Evolutionary conservation across 2,888 invertebrate species (phyloP).

Genomic region (Beris morrisii): DNA sequence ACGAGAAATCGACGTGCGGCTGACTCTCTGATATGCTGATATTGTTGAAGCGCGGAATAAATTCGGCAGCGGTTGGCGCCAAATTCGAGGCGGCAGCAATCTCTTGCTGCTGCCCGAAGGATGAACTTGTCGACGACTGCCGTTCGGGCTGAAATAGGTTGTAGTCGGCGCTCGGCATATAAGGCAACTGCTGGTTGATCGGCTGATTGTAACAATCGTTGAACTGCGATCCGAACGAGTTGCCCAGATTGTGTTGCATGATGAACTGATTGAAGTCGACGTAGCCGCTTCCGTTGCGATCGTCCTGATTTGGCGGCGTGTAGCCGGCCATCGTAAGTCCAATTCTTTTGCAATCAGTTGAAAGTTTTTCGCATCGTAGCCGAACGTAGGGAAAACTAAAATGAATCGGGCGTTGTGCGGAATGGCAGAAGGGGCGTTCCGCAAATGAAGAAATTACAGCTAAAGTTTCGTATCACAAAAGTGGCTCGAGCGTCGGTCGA

Average conservation of each 20-base stretch:
- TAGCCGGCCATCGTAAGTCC: conserved; percentile 22
- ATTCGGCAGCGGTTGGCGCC: conserved; percentile 52
- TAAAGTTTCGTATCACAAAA: conserved; percentile 25
- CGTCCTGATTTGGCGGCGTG: conserved; percentile 20
- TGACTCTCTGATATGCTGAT: conserved; percentile 42
- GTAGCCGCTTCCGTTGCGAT: conserved; percentile 44
- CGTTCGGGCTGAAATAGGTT: conserved; percentile 17
- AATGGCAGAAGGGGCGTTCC: too few relatives aligned
- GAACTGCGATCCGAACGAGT: conserved; percentile 4
- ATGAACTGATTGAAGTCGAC: conserved; percentile 56
- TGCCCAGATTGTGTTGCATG: conserved; percentile 49
- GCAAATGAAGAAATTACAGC: conserved; percentile 13
- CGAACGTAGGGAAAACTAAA: conserved; percentile 6
- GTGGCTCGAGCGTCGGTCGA: background rate
- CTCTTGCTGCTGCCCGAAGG: conserved; percentile 39
- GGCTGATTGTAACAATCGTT: conserved; percentile 11
- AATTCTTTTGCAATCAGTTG: background rate
- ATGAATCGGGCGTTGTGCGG: background rate
- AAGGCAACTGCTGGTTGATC: conserved; percentile 34
- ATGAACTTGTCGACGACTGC: conserved; percentile 40
- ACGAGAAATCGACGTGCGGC: conserved; percentile 16
- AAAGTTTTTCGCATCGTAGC: background rate
- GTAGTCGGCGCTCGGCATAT: conserved; percentile 20
- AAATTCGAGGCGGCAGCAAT: conserved; percentile 48
- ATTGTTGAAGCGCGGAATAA: conserved; percentile 51